These are phyloP conservation scores for Andrena bicolor DNA, from an alignment of 2,888 invertebrate genomes.

Conservation along the genomic window DNA sequence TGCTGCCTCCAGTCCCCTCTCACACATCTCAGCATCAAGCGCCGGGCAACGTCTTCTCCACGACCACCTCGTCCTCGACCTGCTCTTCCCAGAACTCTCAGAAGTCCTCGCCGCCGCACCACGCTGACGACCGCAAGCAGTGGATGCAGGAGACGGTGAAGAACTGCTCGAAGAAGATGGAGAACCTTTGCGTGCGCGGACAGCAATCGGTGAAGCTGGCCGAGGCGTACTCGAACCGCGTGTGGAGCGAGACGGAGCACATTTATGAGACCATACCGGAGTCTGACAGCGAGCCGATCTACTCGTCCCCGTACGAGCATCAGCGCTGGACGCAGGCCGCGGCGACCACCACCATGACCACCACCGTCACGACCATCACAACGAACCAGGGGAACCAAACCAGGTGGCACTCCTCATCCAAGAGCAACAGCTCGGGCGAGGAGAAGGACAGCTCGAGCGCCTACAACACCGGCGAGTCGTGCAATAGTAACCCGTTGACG, in stretches of 20 bases:
- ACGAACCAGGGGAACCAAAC: conserved; percentile 58
- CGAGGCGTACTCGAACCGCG: conserved; percentile 80
- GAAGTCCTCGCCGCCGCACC: conserved; percentile 73
- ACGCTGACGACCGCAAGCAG: conserved; percentile 78
- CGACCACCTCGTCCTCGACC: conserved; percentile 71
- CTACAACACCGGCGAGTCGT: conserved; percentile 92
- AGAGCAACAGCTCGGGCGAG: conserved; percentile 86
- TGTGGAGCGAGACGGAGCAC: conserved; percentile 87
- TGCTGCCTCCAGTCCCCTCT: conserved; percentile 82
- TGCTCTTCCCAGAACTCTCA: conserved; percentile 75
- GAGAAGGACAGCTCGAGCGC: conserved; percentile 90
- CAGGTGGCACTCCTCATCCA: conserved; percentile 81
- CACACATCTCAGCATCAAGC: conserved; percentile 73
- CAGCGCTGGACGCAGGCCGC: conserved; percentile 71
- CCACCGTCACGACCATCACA: not conserved
- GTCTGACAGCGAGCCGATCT: conserved; percentile 88
- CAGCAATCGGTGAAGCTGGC: conserved; percentile 76
- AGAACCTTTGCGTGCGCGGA: conserved; percentile 71
- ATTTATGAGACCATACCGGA: conserved; percentile 90
- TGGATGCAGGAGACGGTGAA: conserved; percentile 79
- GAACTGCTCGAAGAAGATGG: conserved; percentile 78
- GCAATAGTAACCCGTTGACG: conserved; percentile 88
- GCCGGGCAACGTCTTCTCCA: conserved; percentile 45
- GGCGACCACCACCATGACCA: conserved; percentile 33
- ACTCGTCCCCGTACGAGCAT: conserved; percentile 88